Conservation (phyloP, 2,888 invertebrate genomes). For the Cerastis leucographa region DNA sequence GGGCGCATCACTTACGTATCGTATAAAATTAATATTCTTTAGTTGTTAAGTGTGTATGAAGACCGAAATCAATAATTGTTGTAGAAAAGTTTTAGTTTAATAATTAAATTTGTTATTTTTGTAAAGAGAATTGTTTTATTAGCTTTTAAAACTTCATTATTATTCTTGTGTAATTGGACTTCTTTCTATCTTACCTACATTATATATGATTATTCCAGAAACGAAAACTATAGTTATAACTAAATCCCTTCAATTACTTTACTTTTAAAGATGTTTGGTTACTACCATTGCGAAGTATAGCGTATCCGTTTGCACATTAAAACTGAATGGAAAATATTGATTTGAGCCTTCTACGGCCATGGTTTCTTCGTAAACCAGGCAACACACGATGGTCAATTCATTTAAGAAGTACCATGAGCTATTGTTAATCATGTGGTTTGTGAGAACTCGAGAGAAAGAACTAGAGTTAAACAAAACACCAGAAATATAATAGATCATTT, state of each 20-base stretch:
- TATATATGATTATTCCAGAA: neutral
- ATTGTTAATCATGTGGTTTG: neutral
- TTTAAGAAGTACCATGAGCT: neutral
- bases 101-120: no score
- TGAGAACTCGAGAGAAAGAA: neutral
- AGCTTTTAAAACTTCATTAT: no score
- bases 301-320: neutral
- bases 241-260: neutral
- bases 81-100: no score
- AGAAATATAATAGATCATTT: conserved; percentile 25
- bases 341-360: no score
- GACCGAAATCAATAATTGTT: no score
- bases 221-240: neutral
- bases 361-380: neutral
- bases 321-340: neutral
- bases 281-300: neutral
- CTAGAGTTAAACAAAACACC: conserved; percentile 8
- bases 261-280: neutral
- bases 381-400: neutral
- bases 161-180: no score
- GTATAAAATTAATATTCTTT: no score
- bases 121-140: no score
- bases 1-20: no score
- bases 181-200: no score
- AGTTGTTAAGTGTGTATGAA: no score